Evolutionary conservation across 2,797 vertebrate genomes (phyloP).

Genomic region (Columba guinea): DNA sequence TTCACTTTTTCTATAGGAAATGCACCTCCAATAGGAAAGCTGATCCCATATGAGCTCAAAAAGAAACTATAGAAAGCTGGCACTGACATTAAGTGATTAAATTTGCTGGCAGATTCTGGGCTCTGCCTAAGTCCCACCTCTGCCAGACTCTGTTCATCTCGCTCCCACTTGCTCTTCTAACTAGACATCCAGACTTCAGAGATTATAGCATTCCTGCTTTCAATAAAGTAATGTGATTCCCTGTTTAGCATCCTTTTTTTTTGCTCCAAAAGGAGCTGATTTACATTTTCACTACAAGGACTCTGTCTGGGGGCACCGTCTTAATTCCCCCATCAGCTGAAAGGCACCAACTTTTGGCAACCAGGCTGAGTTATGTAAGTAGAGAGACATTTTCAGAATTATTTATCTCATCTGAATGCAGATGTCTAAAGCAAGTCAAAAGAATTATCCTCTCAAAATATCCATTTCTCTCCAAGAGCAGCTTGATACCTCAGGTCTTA

Average conservation of each 20-base stretch:
- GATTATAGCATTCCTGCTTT: neutral
- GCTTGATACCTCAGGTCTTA: neutral
- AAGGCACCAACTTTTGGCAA: neutral
- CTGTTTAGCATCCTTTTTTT: neutral
- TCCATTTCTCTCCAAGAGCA: neutral
- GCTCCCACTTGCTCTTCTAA: neutral
- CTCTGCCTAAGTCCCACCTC: neutral
- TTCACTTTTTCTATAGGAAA: neutral
- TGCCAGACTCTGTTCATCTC: neutral
- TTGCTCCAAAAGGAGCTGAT: neutral
- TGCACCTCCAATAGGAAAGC: neutral
- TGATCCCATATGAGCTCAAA: neutral
- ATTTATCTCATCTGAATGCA: neutral
- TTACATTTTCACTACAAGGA: neutral
- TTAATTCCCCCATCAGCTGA: neutral
- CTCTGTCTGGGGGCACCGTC: neutral
- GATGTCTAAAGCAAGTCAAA: neutral
- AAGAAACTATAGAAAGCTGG: neutral
- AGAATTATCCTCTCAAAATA: neutral
- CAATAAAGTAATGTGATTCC: neutral
- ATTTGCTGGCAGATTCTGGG: neutral
- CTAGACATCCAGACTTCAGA: neutral
- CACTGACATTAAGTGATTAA: neutral
- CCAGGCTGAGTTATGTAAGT: rapidly evolving
- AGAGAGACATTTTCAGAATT: neutral